Conservation (phyloP, 2,113 vertebrate genomes). For the Pseudorhombus dupliciocellatus region DNA sequence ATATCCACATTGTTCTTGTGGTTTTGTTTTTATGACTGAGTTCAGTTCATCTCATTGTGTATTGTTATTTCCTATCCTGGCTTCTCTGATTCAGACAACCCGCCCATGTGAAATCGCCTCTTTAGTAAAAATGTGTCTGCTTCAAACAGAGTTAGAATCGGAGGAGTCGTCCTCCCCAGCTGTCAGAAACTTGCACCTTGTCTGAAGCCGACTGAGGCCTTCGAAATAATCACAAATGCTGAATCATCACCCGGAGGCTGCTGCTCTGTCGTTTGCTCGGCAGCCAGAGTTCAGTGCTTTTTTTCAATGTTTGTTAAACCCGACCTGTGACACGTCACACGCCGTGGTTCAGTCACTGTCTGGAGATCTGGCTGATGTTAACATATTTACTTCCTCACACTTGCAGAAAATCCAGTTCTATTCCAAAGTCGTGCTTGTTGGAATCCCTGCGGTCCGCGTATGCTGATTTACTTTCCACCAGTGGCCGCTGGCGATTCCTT, state of each 20-base stretch:
- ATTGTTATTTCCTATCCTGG: background rate
- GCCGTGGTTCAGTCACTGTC: slow-evolving; percentile 2
- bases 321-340: slow-evolving; percentile 4
- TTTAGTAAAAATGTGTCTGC: slow-evolving; percentile 10
- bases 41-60: too few species aligned
- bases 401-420: background rate
- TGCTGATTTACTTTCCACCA: slow-evolving; percentile 6
- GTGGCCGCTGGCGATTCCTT: slow-evolving; percentile 1
- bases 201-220: slow-evolving; percentile 28
- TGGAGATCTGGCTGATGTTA: background rate
- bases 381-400: slow-evolving; percentile 1
- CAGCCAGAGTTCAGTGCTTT: background rate
- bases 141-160: slow-evolving; percentile 1
- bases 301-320: slow-evolving; percentile 7
- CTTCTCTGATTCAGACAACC: background rate
- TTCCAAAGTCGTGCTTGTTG: slow-evolving; percentile 48
- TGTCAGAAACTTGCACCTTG: background rate
- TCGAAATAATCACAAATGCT: slow-evolving; percentile 43
- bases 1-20: too few species aligned
- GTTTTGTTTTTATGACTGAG: too few species aligned
- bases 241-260: slow-evolving; percentile 27
- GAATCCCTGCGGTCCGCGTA: slow-evolving; percentile 17
- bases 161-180: background rate
- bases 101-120: slow-evolving; percentile 18
- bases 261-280: slow-evolving; percentile 5